Percentiles rank a stretch among this genome's conserved stretches.
Evolutionary conservation across 2,797 vertebrate species (phyloP).

Genomic region (Eulemur coronatus): DNA sequence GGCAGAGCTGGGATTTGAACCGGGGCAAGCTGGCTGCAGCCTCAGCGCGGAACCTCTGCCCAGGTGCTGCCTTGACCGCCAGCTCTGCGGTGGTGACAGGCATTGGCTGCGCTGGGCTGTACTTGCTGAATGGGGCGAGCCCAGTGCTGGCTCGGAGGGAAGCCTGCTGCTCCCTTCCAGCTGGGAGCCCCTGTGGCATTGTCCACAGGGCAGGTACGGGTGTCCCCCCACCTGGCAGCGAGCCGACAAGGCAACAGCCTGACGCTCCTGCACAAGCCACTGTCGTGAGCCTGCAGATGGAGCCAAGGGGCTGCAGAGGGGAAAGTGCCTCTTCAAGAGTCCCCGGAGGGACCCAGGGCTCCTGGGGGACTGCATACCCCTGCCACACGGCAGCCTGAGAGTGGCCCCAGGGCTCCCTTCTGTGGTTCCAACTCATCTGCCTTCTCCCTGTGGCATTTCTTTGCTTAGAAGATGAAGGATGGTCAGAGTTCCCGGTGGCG

Average conservation of each 20-base stretch:
- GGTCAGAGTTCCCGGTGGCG: constrained; percentile 39
- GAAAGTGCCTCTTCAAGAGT: not conserved
- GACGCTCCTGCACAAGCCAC: not conserved
- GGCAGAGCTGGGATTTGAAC: not conserved
- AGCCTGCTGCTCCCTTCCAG: fast-evolving
- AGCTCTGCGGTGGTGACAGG: fast-evolving
- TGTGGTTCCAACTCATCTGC: not conserved
- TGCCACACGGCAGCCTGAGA: not conserved
- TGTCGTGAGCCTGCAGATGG: not conserved
- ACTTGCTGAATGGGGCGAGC: not conserved
- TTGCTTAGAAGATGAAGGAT: constrained; percentile 31
- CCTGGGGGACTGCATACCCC: not conserved
- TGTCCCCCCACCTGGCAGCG: not conserved
- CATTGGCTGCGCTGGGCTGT: fast-evolving
- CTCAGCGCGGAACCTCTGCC: not conserved
- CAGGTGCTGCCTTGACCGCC: not conserved
- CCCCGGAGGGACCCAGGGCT: not conserved
- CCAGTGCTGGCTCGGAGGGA: fast-evolving
- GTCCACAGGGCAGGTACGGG: not conserved
- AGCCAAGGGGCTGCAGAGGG: too few relatives aligned
- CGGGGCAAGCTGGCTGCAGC: too few relatives aligned
- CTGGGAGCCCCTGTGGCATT: not conserved
- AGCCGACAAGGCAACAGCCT: not conserved
- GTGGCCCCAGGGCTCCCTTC: not conserved
- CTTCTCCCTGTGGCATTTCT: not conserved